Evolutionary conservation across 2,113 vertebrate species (phyloP).

Genomic region (Chamaea fasciata): DNA sequence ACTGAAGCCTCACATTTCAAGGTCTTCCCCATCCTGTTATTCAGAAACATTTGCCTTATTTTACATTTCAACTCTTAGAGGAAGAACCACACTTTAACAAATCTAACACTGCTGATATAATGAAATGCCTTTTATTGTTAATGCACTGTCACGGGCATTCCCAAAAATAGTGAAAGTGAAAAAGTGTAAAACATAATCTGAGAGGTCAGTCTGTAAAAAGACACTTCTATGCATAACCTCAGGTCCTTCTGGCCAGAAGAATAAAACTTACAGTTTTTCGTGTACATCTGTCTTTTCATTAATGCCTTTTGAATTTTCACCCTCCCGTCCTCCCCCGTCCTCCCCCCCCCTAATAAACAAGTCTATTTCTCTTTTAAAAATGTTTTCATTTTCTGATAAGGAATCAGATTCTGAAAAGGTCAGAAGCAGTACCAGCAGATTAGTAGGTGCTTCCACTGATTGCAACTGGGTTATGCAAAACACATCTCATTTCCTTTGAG

Average conservation of each 20-base stretch:
- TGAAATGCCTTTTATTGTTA: not conserved
- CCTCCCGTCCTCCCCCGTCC: not conserved
- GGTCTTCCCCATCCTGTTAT: not conserved
- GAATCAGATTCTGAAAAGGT: constrained; percentile 24
- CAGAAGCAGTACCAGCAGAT: constrained; percentile 19
- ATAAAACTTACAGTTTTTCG: not conserved
- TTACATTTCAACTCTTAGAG: not conserved
- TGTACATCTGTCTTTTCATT: not conserved
- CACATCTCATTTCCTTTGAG: constrained; percentile 55
- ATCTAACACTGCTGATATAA: not conserved
- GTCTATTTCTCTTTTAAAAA: not conserved
- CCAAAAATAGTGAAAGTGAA: not conserved
- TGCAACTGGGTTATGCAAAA: constrained; percentile 58
- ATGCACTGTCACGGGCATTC: not conserved
- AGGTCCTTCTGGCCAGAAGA: not conserved
- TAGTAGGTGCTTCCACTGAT: constrained; percentile 54
- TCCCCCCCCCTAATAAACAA: not conserved
- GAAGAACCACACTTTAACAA: not conserved
- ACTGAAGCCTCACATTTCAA: not conserved
- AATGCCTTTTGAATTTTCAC: not conserved
- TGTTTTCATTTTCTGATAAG: constrained; percentile 12
- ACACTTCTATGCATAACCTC: not conserved
- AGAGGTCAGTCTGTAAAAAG: not conserved
- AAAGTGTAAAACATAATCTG: not conserved
- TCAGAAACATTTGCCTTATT: not conserved